Conservation (phyloP, 2,888 invertebrate species). For the Girardia tigrina region DNA sequence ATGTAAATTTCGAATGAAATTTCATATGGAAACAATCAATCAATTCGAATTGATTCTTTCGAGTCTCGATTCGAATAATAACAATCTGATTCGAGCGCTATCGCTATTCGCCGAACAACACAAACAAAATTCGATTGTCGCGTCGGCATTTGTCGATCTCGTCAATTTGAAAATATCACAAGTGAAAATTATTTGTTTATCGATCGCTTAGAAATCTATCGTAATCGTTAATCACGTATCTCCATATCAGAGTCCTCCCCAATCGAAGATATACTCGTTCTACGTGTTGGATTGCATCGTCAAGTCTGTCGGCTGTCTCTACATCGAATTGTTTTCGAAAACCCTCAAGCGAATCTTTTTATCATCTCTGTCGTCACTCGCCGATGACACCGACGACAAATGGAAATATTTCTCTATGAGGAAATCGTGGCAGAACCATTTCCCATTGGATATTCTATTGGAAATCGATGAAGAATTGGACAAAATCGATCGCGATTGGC, state of each 20-base stretch:
- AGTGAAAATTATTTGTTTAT: no score
- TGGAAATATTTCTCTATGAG: neutral
- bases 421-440: neutral
- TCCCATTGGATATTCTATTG: neutral
- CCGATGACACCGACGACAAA: neutral
- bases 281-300: conserved; percentile 2
- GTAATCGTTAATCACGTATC: no score
- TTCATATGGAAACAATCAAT: neutral
- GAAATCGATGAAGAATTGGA: neutral
- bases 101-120: conserved; percentile 1
- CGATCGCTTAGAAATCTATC: no score
- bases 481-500: neutral
- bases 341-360: neutral
- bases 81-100: neutral
- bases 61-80: conserved; percentile 3
- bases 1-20: no score
- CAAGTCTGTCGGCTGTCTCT: neutral
- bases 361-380: neutral
- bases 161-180: neutral
- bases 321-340: neutral
- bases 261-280: neutral
- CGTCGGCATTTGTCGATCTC: neutral
- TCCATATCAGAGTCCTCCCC: neutral
- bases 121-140: neutral
- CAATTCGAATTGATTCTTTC: neutral